A percentile compares a stretch with the other conserved stretches of the same genome.
Conservation (phyloP, 2,113 vertebrate genomes). For the Hyaena hyaena region DNA sequence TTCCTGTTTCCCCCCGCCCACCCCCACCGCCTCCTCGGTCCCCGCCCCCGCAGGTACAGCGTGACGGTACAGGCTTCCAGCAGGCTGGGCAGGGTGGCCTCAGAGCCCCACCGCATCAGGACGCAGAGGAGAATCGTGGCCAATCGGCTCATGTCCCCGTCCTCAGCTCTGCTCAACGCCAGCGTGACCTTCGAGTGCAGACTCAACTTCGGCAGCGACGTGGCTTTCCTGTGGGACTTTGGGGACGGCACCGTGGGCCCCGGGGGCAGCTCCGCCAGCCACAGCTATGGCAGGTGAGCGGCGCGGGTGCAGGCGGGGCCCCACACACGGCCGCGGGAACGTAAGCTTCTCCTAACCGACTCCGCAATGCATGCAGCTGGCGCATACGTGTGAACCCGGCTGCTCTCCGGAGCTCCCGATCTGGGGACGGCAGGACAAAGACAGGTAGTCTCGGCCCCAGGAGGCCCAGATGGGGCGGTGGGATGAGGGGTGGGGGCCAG, state of each 20-base stretch:
- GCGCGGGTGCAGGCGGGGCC: accelerated
- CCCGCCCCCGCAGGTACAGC: conserved; percentile 82
- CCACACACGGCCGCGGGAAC: accelerated
- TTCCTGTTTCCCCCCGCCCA: background rate
- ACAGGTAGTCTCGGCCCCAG: accelerated
- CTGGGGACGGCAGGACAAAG: background rate
- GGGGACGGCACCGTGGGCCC: conserved; percentile 85
- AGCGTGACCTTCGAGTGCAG: conserved; percentile 85
- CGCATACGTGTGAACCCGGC: accelerated
- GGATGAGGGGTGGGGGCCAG: too few relatives aligned
- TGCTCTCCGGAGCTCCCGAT: background rate
- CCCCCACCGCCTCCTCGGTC: background rate
- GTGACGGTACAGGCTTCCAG: conserved; percentile 82
- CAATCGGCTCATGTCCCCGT: conserved; percentile 83
- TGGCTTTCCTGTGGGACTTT: conserved; percentile 89
- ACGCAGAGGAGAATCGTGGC: conserved; percentile 86
- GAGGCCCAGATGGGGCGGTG: accelerated
- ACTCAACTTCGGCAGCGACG: conserved; percentile 85
- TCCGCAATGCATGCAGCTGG: background rate
- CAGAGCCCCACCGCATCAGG: conserved; percentile 79
- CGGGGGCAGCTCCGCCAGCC: conserved; percentile 80
- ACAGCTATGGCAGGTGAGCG: conserved; percentile 85
- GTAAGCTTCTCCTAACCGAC: background rate
- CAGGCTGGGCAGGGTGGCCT: conserved; percentile 74
- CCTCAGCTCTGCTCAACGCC: conserved; percentile 85